phyloP scores from a whole-genome alignment of 1,140 invertebrate genomes.

The Goniozus legneri region DNA sequence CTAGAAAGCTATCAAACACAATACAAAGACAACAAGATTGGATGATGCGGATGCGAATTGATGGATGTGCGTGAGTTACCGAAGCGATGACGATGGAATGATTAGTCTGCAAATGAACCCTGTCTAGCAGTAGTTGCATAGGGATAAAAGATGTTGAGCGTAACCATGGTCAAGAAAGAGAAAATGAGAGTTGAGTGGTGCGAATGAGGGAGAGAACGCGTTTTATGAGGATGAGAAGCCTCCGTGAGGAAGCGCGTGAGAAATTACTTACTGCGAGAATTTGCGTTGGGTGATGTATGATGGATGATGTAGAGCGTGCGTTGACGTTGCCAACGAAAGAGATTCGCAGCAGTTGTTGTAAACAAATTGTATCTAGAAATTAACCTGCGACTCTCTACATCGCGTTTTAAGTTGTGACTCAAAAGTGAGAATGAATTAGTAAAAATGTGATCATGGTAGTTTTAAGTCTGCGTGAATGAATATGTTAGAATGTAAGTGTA shows the following conservation, averaged over 20 bases:
- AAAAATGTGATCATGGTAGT: constrained; percentile 21
- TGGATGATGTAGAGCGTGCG: constrained; percentile 36
- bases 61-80: constrained; percentile 54
- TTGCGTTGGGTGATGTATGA: no score
- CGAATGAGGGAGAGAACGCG: no score
- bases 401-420: no score
- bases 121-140: constrained; percentile 20
- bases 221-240: no score
- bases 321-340: constrained; percentile 40
- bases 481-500: constrained; percentile 17
- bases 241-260: no score
- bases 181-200: constrained; percentile 8
- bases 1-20: constrained; percentile 55
- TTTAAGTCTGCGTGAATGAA: constrained; percentile 18
- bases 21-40: constrained; percentile 55
- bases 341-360: no score
- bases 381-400: no score
- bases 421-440: constrained; percentile 19
- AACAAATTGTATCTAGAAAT: no score
- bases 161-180: constrained; percentile 3
- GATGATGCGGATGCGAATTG: constrained; percentile 53
- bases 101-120: constrained; percentile 43
- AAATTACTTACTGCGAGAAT: no score
- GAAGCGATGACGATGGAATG: constrained; percentile 40
- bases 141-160: background rate